A percentile compares a stretch with the other conserved stretches of the same genome.
Evolutionary conservation across 2,888 invertebrate species (phyloP).

Genomic region (Lochmaea capreae): DNA sequence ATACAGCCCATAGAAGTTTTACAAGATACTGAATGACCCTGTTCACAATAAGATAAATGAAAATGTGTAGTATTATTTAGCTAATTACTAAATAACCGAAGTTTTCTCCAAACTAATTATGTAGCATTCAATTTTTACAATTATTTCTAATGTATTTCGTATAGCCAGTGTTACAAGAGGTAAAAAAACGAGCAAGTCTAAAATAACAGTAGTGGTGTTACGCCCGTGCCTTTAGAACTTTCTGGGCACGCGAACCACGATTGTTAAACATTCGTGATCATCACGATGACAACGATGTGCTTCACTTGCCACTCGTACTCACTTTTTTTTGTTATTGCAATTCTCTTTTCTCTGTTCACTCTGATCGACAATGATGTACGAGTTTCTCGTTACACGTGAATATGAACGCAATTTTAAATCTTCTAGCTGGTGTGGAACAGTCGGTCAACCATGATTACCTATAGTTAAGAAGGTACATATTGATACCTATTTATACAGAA

Average conservation of each 20-base stretch:
- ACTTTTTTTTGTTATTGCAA: conserved; percentile 47
- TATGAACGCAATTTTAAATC: background rate
- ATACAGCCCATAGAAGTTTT: too few species aligned
- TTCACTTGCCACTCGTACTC: conserved; percentile 41
- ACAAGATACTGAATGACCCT: too few species aligned
- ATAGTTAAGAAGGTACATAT: background rate
- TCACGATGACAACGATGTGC: conserved; percentile 50
- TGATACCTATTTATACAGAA: background rate
- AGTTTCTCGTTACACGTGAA: conserved; percentile 9
- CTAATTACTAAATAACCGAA: too few species aligned
- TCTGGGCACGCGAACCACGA: conserved; percentile 59
- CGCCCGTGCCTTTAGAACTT: conserved; percentile 57
- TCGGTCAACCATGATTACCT: background rate
- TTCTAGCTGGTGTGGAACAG: background rate
- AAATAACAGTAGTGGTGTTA: conserved; percentile 56
- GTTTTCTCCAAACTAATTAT: background rate
- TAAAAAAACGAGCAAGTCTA: conserved; percentile 45
- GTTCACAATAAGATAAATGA: too few species aligned
- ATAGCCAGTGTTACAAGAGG: background rate
- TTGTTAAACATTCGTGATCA: conserved; percentile 59
- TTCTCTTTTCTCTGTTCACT: conserved; percentile 37
- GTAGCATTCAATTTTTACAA: background rate
- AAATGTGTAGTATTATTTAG: too few species aligned
- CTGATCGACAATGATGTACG: conserved; percentile 45
- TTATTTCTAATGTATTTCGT: background rate